A percentile compares a stretch with the other conserved stretches of the same genome.
Conservation (phyloP, 1,140 invertebrate genomes). For the Oryctes rhinoceros region DNA sequence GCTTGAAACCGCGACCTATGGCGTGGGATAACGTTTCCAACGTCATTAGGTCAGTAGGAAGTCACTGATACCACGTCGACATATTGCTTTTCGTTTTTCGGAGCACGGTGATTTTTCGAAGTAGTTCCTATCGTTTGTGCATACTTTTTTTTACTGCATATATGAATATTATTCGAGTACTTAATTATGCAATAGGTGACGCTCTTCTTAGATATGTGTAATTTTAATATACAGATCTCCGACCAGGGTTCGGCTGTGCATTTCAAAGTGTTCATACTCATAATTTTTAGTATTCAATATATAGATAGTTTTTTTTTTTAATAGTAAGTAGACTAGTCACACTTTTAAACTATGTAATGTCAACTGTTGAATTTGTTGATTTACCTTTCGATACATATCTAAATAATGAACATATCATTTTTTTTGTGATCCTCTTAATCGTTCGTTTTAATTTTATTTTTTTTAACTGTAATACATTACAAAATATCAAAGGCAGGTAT, state of each 20-base stretch:
- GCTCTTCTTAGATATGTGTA: constrained; percentile 17
- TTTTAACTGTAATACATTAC: not conserved
- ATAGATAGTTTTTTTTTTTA: constrained; percentile 18
- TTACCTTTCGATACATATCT: not conserved
- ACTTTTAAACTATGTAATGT: constrained; percentile 34
- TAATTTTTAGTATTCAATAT: constrained; percentile 52
- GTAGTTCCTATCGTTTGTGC: constrained; percentile 52
- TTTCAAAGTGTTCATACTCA: constrained; percentile 57
- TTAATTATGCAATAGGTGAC: constrained; percentile 41
- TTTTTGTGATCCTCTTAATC: not conserved
- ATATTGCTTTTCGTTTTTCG: constrained; percentile 23
- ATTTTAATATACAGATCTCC: constrained; percentile 52
- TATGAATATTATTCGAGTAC: constrained; percentile 46
- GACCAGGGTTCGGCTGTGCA: constrained; percentile 56
- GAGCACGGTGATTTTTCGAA: constrained; percentile 56
- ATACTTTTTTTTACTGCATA: constrained; percentile 44
- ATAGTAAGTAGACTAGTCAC: constrained; percentile 44
- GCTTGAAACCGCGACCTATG: constrained; percentile 68
- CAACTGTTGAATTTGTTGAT: constrained; percentile 32
- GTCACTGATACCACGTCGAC: constrained; percentile 48
- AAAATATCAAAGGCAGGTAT: not conserved
- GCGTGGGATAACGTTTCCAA: constrained; percentile 60
- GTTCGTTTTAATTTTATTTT: constrained; percentile 1
- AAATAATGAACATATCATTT: not conserved
- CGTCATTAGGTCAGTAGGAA: constrained; percentile 55